Percentiles rank a stretch among this genome's conserved stretches.
These are phyloP conservation scores for Scotopteryx bipunctaria DNA, from an alignment of 2,888 invertebrate genomes.

Conservation along the genomic window DNA sequence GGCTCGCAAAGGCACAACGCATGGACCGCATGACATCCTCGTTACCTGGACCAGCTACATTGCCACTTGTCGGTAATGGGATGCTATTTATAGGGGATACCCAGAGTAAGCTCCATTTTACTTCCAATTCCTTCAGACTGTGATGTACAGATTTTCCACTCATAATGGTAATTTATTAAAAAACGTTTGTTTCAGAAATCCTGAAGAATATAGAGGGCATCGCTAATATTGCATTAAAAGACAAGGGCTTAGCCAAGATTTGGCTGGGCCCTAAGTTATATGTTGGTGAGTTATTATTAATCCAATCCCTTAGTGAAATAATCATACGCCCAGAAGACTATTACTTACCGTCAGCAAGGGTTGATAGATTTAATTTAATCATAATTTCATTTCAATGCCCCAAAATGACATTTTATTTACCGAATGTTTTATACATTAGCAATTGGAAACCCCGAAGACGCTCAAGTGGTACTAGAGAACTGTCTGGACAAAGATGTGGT, in stretches of 20 bases:
- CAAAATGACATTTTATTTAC: too few species aligned
- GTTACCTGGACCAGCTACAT: conserved; percentile 50
- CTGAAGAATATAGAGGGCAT: conserved; percentile 58
- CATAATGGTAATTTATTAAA: not conserved
- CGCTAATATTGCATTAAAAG: conserved; percentile 50
- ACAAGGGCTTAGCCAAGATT: conserved; percentile 60
- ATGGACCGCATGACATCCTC: conserved; percentile 56
- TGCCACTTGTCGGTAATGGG: conserved; percentile 65
- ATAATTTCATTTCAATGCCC: too few species aligned
- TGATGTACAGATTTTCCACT: not conserved
- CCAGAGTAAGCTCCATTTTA: conserved; percentile 50
- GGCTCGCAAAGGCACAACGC: conserved; percentile 42
- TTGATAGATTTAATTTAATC: too few species aligned
- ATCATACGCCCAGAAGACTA: too few species aligned
- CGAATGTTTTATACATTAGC: too few species aligned
- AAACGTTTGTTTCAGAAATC: conserved; percentile 56
- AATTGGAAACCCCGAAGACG: conserved; percentile 62
- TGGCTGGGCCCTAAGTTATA: conserved; percentile 73
- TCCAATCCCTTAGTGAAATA: not conserved
- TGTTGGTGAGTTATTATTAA: conserved; percentile 53
- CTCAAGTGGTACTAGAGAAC: conserved; percentile 66
- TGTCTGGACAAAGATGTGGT: conserved; percentile 70
- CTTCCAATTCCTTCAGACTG: not conserved
- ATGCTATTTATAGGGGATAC: conserved; percentile 65
- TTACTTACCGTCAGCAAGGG: too few species aligned